Conservation (phyloP, 64 coral and sea anemone species). For the Stichodactyla mertensii region DNA sequence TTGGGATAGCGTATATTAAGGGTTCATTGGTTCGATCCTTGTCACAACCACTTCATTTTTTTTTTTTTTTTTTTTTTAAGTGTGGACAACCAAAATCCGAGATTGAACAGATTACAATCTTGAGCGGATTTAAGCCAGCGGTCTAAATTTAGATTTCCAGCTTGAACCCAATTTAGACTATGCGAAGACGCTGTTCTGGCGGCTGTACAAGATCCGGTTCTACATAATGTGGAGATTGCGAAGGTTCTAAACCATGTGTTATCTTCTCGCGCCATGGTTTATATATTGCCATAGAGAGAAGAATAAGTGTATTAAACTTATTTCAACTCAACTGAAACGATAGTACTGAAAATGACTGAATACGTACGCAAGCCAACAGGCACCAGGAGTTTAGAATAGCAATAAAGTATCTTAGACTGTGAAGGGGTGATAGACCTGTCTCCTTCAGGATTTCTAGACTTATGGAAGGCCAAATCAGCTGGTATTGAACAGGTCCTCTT, state of each 20-base stretch:
- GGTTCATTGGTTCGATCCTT: too few relatives aligned
- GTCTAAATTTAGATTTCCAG: too few relatives aligned
- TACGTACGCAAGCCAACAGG: neutral
- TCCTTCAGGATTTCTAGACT: neutral
- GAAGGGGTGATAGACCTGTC: neutral
- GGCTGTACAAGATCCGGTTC: too few relatives aligned
- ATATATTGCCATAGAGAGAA: neutral
- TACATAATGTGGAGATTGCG: neutral
- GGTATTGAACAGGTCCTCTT: slow-evolving; percentile 22
- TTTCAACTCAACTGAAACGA: neutral
- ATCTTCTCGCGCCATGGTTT: neutral
- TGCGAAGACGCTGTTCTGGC: too few relatives aligned
- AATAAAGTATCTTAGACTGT: neutral
- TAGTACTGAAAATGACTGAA: neutral
- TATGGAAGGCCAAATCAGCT: slow-evolving; percentile 6
- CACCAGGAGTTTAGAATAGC: neutral
- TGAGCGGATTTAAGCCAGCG: too few relatives aligned
- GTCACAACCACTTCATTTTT: too few relatives aligned
- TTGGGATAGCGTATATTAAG: too few relatives aligned
- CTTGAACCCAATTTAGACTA: too few relatives aligned
- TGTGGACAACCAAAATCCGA: too few relatives aligned
- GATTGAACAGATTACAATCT: too few relatives aligned
- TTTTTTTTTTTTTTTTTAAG: too few relatives aligned
- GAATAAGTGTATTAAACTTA: neutral
- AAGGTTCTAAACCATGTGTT: neutral